A percentile compares a stretch with the other conserved stretches of the same genome.
phyloP scores from a whole-genome alignment of 2,113 vertebrate species.

The Ciconia boyciana region DNA sequence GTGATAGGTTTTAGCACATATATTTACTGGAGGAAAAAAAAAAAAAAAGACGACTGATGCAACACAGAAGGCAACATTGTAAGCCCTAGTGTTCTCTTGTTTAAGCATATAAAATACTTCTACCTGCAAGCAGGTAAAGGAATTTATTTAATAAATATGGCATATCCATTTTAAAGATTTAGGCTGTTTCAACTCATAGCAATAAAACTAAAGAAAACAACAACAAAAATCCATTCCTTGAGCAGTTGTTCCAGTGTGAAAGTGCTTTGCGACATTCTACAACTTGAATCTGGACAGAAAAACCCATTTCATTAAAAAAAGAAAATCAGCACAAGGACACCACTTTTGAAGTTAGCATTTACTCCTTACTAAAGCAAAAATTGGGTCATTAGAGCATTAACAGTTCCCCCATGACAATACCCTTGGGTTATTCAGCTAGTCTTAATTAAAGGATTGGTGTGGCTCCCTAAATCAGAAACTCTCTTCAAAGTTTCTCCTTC shows the following conservation, averaged over 20 bases:
- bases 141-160: neutral
- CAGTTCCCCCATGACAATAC: neutral
- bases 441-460: neutral
- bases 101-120: neutral
- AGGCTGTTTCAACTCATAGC: neutral
- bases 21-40: neutral
- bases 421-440: neutral
- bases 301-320: neutral
- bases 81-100: neutral
- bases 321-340: neutral
- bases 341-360: neutral
- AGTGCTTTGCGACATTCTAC: neutral
- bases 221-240: neutral
- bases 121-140: neutral
- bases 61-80: neutral
- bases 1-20: neutral
- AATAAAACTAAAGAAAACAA: neutral
- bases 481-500: neutral
- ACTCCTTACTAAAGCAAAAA: neutral
- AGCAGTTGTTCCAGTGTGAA: neutral
- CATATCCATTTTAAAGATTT: neutral
- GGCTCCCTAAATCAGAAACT: neutral
- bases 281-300: neutral
- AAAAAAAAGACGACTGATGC: neutral
- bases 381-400: neutral